These are phyloP conservation scores for Deroplatys truncata DNA, from an alignment of 2,888 invertebrate species.

Conservation along the genomic window DNA sequence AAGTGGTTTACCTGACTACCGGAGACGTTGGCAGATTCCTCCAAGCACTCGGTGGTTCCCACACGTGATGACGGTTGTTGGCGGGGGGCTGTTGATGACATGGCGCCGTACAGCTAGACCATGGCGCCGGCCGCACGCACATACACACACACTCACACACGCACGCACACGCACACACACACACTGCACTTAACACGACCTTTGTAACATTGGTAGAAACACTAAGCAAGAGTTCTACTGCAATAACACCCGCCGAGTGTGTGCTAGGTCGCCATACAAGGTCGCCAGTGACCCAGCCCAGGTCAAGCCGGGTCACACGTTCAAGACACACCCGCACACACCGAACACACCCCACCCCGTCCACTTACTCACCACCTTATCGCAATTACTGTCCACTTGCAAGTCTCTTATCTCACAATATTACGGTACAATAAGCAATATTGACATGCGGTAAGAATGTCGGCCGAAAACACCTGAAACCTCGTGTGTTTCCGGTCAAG, in stretches of 20 bases:
- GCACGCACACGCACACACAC: background rate
- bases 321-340: background rate
- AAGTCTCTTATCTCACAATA: background rate
- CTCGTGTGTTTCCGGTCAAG: conserved; percentile 16
- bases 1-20: conserved; percentile 24
- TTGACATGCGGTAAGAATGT: conserved; percentile 21
- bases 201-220: background rate
- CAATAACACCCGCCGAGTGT: background rate
- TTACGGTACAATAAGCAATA: conserved; percentile 18
- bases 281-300: conserved; percentile 27
- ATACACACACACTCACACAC: background rate
- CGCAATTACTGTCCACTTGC: background rate
- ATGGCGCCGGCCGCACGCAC: conserved; percentile 13
- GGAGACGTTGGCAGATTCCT: conserved; percentile 24
- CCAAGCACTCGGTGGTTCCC: conserved; percentile 3
- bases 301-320: conserved; percentile 27
- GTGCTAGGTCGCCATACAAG: conserved; percentile 3
- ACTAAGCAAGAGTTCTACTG: background rate
- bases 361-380: background rate
- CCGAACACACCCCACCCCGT: background rate
- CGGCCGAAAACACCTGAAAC: conserved; percentile 26
- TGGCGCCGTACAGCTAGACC: conserved; percentile 25
- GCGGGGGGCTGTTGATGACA: conserved; percentile 21
- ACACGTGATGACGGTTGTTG: conserved; percentile 6
- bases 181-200: background rate